Evolutionary conservation across 2,797 vertebrate species (phyloP).

Genomic region (Sebastes taczanowskii): DNA sequence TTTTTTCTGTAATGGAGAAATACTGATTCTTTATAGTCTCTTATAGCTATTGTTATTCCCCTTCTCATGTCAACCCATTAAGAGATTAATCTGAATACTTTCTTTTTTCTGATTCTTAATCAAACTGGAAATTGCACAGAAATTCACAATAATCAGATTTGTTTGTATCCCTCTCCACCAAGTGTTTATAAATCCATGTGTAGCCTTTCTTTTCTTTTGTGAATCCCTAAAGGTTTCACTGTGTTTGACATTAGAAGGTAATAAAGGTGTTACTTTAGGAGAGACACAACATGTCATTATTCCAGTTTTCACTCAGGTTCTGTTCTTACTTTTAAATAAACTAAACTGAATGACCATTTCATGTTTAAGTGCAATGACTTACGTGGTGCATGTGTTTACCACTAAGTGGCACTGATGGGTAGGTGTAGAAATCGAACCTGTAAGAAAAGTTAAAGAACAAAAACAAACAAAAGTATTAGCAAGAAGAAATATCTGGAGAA

Average conservation of each 20-base stretch:
- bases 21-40: too few relatives aligned
- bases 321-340: not conserved
- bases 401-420: conserved; percentile 65
- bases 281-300: not conserved
- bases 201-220: not conserved
- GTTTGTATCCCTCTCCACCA: not conserved
- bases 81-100: not conserved
- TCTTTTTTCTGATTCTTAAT: not conserved
- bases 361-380: not conserved
- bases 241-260: not conserved
- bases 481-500: not conserved
- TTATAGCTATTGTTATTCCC: not conserved
- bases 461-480: conserved; percentile 2
- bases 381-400: conserved; percentile 49
- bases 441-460: conserved; percentile 13
- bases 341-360: not conserved
- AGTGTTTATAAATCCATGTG: not conserved
- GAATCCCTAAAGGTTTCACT: not conserved
- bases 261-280: not conserved
- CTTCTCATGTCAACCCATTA: not conserved
- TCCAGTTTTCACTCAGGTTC: not conserved
- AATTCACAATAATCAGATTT: not conserved
- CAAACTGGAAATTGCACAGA: not conserved
- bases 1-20: not conserved
- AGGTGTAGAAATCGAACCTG: conserved; percentile 18